Base-by-base conservation (phyloP, 1,140 invertebrate species). In the Pseudomyrmex cubaensis region DNA sequence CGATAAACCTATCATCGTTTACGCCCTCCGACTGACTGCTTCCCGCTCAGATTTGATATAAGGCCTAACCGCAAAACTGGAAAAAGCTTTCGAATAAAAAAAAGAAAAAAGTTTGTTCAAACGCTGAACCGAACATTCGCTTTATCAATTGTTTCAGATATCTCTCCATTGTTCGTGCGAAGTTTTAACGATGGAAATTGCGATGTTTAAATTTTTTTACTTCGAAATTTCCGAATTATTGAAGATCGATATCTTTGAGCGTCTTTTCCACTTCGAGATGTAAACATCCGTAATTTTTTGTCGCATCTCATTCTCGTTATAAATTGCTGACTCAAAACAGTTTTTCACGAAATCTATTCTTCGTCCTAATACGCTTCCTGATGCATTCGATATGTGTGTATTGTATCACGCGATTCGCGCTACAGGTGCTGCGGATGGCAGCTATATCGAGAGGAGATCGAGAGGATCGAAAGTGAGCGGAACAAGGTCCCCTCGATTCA, bases 1-100 rank as follows among this genome's bases (percentile, higher is more conserved):
- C 77, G 88, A 92, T 91, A 91, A 92, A 92, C 86, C 84, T 91
- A 91, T 92, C 90, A 63, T 80, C 73, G 89, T 91, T 87, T 85
- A 92, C 91, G 91, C 91, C 91, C 88, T 91, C 90, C 84, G 61
- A 88, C 89, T 52, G 85, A 86, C 87, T 84, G 87, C 86, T 91
- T 92, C 87, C 90, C 90, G 91, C 85, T 57, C 84, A 84, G 84
- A 57, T 87, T 85, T 87, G 89, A 90, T 90, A 90, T 82, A 74
- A 83, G 82, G 85, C 52, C 25, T 50, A 35, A 57, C 52, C 63
- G 20, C 17, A 10, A 80, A 87, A 87, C 56, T 80, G 20, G 46
- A 22, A 67, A 67, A n/a, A 35, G 35, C 35, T 35, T 5, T 0
- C 13, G 12, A 8, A 1, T 13, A 44, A 69, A 5, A 61, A 17